Base-by-base conservation (phyloP, 1,140 invertebrate species). In the Chironomus tepperi region DNA sequence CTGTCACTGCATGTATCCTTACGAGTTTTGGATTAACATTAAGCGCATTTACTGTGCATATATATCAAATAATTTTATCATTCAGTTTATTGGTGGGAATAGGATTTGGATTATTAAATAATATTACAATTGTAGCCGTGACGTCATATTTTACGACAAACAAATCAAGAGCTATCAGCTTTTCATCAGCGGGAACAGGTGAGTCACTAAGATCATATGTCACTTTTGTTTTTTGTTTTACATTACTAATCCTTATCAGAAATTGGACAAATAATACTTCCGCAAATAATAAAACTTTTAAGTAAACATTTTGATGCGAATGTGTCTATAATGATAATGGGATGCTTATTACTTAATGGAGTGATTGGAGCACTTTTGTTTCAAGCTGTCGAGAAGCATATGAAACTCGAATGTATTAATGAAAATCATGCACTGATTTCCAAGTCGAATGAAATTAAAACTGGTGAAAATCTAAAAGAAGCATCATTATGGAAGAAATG, bases 211-310 rank as follows among this genome's bases (percentile, higher is more conserved):
- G 24, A 2, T 34, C 24, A 34, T 2, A 34, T 34, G 24, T 34
- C 24, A 34, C 5, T 34, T 5, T 34, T 5, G 24, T 2, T 34
- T 34, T n/a, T n/a, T 34, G 5, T 34, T 34, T n/a, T n/a, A n/a
- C n/a, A 34, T 2, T 34, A 34, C 2, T n/a, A n/a, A n/a, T 34
- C 24, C 24, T 34, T 34, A 34, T 34, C 24, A 34, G 90, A 89
- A 19, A 77, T 92, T 1, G 91, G 91, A 7, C 90, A 91, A 77
- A 89, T 91, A 77, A 76, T 91, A 6, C 89, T 92, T 85, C 91
- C 91, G 0, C 87, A 89, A 75, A 79, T 93, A 24, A 86, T 90
- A 34, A 81, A 85, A 42, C 82, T 85, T 74, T 83, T 90, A 8
- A 76, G 90, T 57, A 83, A 87, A 21, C 80, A 83, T 43, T 88